phyloP scores from a whole-genome alignment of 2,797 vertebrate species.

The Rallus crepitans region DNA sequence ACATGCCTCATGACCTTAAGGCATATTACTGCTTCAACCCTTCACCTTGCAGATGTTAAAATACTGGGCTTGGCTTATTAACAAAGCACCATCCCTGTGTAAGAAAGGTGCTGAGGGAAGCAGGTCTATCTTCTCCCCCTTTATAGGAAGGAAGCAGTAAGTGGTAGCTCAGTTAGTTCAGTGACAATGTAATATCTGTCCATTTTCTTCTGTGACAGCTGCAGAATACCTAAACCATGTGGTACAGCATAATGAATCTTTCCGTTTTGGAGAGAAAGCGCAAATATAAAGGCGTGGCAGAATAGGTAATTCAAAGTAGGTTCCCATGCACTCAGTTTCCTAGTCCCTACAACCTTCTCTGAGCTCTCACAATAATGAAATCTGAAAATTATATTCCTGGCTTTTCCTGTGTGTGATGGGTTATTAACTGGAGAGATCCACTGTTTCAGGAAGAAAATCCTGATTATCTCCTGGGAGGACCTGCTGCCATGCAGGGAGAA shows the following conservation, averaged over 20 bases:
- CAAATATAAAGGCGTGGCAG: not conserved
- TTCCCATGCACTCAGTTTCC: not conserved
- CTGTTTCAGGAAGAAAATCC: constrained; percentile 31
- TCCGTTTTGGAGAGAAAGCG: not conserved
- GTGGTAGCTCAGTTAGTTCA: not conserved
- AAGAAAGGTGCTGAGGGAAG: constrained; percentile 27
- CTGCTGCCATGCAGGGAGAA: not conserved
- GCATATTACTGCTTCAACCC: constrained; percentile 66
- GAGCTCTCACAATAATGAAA: not conserved
- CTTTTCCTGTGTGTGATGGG: not conserved
- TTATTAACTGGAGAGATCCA: not conserved
- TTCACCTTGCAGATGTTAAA: constrained; percentile 61
- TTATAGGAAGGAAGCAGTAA: constrained; percentile 7
- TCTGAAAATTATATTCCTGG: not conserved
- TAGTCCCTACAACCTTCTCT: not conserved
- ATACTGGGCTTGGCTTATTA: constrained; percentile 45
- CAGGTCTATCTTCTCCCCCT: not conserved
- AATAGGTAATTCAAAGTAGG: not conserved
- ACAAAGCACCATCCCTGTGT: constrained; percentile 17
- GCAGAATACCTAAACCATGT: constrained; percentile 32
- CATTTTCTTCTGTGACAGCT: constrained; percentile 9
- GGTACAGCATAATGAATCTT: constrained; percentile 26
- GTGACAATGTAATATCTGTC: not conserved
- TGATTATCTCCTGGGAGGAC: constrained; percentile 32
- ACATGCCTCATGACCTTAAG: constrained; percentile 68